Base-by-base conservation (phyloP, 2,888 invertebrate species). In the Bugulina stolonifera region DNA sequence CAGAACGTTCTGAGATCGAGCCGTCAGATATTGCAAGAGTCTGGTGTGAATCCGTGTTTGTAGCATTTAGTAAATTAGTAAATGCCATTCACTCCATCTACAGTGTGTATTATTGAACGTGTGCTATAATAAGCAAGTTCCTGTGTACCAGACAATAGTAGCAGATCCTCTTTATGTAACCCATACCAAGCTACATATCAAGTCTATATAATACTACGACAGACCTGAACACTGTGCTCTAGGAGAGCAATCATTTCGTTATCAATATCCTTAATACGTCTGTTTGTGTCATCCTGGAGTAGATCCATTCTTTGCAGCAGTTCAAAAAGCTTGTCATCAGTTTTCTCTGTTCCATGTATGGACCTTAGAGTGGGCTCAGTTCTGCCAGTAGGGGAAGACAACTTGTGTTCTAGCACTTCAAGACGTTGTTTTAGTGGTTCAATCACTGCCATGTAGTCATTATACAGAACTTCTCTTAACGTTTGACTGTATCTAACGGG, bases 401-500 rank as follows among this genome's bases (percentile, higher is more conserved):
- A 14, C 32, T 27, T 5, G n/a, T 2, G 10, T 5, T 32, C 64
- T 34, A 64, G 32, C n/a, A 10, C 10, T 3, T 64, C n/a, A 10
- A 70, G 14, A 14, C 52, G 35, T 5, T 25, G 35, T 10, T 70
- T n/a, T 3, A 70, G 70, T 54, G n/a, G 43, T 54, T 23, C 23
- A 14, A 70, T 70, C 27, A 29, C 70, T 2, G 70, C 5, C 70
- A 70, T 70, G 23, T 70, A 70, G 52, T 70, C 70, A 5, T 52
- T n/a, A 23, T 70, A 32, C 5, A 70, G 29, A 23, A 70, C 54
- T 29, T 70, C 70, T 43, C 70, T 22, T 25, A 70, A 18, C 5
- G 70, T 70, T n/a, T 14, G 64, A 27, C 23, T 57, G 23, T n/a
- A 57, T 25, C 57, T 10, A 5, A 5, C 57, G 5, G 22, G 14